Evolutionary conservation across 2,888 invertebrate species (phyloP).

Genomic region (Synergus laeviventris): DNA sequence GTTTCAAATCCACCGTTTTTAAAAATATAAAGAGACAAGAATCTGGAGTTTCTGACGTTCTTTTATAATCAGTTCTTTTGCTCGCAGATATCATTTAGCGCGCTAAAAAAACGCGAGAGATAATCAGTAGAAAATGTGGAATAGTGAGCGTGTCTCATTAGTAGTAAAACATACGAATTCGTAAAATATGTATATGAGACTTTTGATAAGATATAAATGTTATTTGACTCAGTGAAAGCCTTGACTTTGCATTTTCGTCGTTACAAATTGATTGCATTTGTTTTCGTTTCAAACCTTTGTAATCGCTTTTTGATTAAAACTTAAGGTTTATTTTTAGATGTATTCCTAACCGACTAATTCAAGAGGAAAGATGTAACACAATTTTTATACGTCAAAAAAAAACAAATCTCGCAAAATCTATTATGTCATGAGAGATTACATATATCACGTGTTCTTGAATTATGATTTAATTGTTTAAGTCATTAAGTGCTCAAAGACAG

Average conservation of each 20-base stretch:
- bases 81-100: neutral
- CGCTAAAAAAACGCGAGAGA: neutral
- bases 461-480: too few relatives aligned
- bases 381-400: too few relatives aligned
- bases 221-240: slow-evolving; percentile 34
- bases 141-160: neutral
- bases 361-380: too few relatives aligned
- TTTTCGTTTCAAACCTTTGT: neutral
- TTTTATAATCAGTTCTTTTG: neutral
- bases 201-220: slow-evolving; percentile 50
- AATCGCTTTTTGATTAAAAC: neutral
- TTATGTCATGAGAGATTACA: too few relatives aligned
- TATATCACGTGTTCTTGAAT: too few relatives aligned
- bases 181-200: slow-evolving; percentile 18
- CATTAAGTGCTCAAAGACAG: too few relatives aligned
- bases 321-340: slow-evolving; percentile 2
- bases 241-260: neutral
- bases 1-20: too few relatives aligned
- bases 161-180: neutral
- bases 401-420: too few relatives aligned
- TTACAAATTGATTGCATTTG: neutral
- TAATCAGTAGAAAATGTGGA: neutral
- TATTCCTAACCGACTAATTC: neutral
- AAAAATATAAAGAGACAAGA: too few relatives aligned
- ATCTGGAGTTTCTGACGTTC: too few relatives aligned